phyloP scores from a whole-genome alignment of 2,113 vertebrate species.

The Clarias macrocephalus region DNA sequence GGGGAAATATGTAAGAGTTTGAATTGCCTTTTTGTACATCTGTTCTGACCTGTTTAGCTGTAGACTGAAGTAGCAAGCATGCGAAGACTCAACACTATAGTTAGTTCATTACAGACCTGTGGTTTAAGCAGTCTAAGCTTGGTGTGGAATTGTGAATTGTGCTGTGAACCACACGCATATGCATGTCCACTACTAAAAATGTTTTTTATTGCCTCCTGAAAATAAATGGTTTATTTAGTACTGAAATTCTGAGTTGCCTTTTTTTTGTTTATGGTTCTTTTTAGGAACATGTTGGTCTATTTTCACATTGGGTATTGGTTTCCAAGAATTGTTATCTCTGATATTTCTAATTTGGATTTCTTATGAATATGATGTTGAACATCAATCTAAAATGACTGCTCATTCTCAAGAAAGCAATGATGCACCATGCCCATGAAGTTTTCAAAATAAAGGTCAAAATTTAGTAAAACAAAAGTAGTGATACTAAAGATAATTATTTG shows the following conservation, averaged over 20 bases:
- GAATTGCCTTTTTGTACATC: background rate
- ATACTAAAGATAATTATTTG: no score
- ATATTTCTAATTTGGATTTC: background rate
- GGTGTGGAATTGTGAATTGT: background rate
- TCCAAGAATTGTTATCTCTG: background rate
- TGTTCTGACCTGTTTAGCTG: background rate
- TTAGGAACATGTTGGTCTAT: no score
- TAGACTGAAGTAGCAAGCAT: background rate
- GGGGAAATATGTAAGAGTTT: conserved; percentile 9
- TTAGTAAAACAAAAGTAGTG: no score
- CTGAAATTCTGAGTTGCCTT: no score
- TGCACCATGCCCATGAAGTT: no score
- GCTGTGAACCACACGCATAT: background rate
- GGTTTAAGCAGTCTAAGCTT: background rate
- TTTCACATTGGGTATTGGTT: background rate
- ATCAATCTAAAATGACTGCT: background rate
- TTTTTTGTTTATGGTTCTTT: no score
- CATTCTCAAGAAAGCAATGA: no score
- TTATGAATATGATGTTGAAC: background rate
- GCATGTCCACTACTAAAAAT: background rate
- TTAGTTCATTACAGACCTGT: background rate
- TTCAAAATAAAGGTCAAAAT: no score
- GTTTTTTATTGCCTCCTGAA: background rate
- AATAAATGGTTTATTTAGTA: background rate
- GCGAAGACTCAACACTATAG: background rate